A percentile compares a stretch with the other conserved stretches of the same genome.
These are phyloP conservation scores for Arnoldichthys spilopterus DNA, from an alignment of 2,797 vertebrate genomes.

Conservation along the genomic window DNA sequence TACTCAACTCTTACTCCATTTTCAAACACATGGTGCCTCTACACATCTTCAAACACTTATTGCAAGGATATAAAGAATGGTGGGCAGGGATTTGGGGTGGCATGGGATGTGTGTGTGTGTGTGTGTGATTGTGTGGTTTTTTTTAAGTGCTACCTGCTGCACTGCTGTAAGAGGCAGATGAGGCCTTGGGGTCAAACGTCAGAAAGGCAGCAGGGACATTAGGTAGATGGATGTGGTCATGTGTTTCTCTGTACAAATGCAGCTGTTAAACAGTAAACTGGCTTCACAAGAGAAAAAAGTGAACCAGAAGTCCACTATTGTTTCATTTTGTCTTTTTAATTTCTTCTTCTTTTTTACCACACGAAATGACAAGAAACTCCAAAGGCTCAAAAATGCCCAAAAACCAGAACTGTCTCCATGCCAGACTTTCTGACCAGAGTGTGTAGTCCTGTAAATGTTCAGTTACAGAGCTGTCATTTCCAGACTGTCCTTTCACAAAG, in stretches of 20 bases:
- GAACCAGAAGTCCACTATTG: constrained; percentile 46
- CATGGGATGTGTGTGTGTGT: neutral
- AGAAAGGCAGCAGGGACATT: constrained; percentile 7
- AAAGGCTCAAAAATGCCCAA: neutral
- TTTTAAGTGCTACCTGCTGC: constrained; percentile 41
- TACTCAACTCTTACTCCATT: constrained; percentile 64
- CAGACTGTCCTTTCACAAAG: neutral
- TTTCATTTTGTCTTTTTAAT: constrained; percentile 8
- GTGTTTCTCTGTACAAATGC: constrained; percentile 70
- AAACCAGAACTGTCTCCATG: neutral
- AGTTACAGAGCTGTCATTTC: neutral
- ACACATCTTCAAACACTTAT: constrained; percentile 84
- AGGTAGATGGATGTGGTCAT: constrained; percentile 77
- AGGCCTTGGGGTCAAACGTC: constrained; percentile 13
- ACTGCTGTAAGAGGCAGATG: constrained; percentile 22
- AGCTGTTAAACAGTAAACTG: constrained; percentile 61
- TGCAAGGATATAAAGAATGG: constrained; percentile 74
- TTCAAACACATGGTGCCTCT: constrained; percentile 76
- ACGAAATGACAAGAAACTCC: neutral
- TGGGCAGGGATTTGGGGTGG: constrained; percentile 68
- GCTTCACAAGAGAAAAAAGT: constrained; percentile 51
- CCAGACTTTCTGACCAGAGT: neutral
- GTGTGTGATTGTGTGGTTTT: neutral
- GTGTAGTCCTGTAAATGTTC: neutral
- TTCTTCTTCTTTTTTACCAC: neutral